Conservation (phyloP, 1,140 invertebrate species). For the Lucilia sericata region DNA sequence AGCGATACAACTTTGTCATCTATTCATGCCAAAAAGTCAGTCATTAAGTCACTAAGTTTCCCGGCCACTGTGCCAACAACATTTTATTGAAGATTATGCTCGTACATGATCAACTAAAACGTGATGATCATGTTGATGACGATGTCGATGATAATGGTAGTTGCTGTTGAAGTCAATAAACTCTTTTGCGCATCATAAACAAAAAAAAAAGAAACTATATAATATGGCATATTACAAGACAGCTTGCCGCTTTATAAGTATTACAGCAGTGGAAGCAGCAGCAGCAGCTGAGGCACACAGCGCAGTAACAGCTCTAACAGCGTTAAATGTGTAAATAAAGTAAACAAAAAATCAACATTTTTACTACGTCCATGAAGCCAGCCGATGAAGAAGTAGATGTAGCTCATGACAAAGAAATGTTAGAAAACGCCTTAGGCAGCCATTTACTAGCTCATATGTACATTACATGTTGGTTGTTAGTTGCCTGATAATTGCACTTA, state of each 20-base stretch:
- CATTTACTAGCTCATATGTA: background rate
- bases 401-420: background rate
- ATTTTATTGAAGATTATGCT: slow-evolving; percentile 26
- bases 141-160: slow-evolving; percentile 6
- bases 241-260: background rate
- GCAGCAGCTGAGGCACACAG: background rate
- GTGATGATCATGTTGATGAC: slow-evolving; percentile 20
- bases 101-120: slow-evolving; percentile 9
- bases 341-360: background rate
- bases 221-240: slow-evolving; percentile 26
- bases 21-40: slow-evolving; percentile 44
- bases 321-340: background rate
- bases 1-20: slow-evolving; percentile 19
- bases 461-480: background rate
- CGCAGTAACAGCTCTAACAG: background rate
- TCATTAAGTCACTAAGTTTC: slow-evolving; percentile 43
- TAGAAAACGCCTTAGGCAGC: slow-evolving; percentile 9
- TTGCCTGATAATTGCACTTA: background rate
- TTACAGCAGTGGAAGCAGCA: background rate
- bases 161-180: slow-evolving; percentile 33
- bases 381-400: background rate
- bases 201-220: background rate
- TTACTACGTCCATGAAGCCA: background rate
- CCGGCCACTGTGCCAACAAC: slow-evolving; percentile 43
- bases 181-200: slow-evolving; percentile 37